Percentiles rank a stretch among this genome's conserved stretches.
These are phyloP conservation scores for Elachura formosa DNA, from an alignment of 2,113 vertebrate genomes.

Conservation along the genomic window DNA sequence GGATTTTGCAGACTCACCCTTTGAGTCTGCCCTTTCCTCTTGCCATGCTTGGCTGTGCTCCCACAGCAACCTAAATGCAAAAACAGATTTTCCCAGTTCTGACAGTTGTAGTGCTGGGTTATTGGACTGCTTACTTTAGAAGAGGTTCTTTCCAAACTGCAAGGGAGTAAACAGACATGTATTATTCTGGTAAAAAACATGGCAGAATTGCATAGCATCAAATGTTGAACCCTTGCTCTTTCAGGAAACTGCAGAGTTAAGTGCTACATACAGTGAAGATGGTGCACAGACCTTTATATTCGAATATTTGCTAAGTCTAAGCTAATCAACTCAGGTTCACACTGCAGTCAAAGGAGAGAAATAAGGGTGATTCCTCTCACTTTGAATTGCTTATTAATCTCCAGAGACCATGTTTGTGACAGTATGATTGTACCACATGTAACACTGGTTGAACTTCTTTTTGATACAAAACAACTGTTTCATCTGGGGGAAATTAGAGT, in stretches of 20 bases:
- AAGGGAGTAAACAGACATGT: neutral
- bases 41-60: accelerated
- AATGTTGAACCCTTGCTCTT: neutral
- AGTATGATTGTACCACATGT: accelerated
- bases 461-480: neutral
- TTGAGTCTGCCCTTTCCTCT: neutral
- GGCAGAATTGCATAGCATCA: neutral
- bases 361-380: neutral
- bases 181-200: neutral
- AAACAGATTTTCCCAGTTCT: neutral
- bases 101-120: neutral
- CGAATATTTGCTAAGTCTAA: neutral
- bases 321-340: neutral
- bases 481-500: neutral
- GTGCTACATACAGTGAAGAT: neutral
- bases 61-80: neutral
- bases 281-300: neutral
- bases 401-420: neutral
- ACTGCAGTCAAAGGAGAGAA: neutral
- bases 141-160: neutral
- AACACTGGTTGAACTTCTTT: neutral
- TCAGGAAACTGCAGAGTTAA: neutral
- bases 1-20: neutral
- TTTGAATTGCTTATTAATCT: neutral
- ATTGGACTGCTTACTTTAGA: neutral